Evolutionary conservation across 2,113 vertebrate genomes (phyloP).

Genomic region (Acrocephalus arundinaceus): DNA sequence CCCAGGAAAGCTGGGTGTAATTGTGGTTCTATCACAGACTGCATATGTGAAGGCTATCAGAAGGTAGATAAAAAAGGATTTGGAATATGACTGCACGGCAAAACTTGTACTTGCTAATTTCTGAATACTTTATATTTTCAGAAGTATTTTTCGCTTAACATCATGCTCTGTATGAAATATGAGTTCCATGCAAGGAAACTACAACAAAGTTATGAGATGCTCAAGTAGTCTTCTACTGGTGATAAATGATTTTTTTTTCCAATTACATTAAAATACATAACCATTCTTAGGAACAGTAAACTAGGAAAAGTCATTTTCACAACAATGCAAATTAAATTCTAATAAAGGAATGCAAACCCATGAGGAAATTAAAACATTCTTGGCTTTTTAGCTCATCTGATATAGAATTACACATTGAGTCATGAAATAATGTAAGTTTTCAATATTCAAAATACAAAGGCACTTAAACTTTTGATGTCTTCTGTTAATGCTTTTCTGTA

Average conservation of each 20-base stretch:
- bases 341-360: background rate
- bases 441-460: background rate
- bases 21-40: background rate
- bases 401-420: background rate
- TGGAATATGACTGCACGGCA: background rate
- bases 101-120: slow-evolving; percentile 27
- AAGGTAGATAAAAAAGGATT: slow-evolving; percentile 15
- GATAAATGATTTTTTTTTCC: background rate
- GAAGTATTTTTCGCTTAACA: background rate
- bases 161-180: background rate
- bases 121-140: background rate
- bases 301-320: background rate
- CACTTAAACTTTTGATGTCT: background rate
- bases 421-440: background rate
- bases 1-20: background rate
- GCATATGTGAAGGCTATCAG: slow-evolving; percentile 14
- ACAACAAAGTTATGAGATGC: background rate
- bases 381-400: background rate
- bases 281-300: background rate
- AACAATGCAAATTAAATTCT: background rate
- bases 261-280: background rate
- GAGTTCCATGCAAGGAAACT: background rate
- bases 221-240: background rate
- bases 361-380: background rate
- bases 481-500: background rate